Evolutionary conservation across 2,888 invertebrate species (phyloP).

Genomic region (Prenolepis imparis): DNA sequence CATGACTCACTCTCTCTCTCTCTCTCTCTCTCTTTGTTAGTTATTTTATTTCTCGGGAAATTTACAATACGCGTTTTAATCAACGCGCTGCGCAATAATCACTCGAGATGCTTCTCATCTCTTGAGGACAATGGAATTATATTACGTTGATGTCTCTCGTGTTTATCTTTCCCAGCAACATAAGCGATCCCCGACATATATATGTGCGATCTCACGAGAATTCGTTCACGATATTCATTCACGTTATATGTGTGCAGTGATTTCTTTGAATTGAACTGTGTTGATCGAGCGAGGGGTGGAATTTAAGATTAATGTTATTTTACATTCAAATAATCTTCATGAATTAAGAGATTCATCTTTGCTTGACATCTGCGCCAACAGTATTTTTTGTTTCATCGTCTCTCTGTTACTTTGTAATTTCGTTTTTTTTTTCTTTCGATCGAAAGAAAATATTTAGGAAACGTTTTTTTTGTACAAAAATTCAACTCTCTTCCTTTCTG

Average conservation of each 20-base stretch:
- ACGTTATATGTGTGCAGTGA: neutral
- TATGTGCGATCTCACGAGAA: neutral
- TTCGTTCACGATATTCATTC: neutral
- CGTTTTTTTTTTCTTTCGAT: neutral
- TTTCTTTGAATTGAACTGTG: neutral
- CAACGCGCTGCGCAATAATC: neutral
- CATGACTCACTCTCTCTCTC: neutral
- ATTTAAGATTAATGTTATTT: conserved; percentile 1
- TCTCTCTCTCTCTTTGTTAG: neutral
- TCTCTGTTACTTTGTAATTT: neutral
- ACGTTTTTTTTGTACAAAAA: neutral
- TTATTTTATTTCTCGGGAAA: neutral
- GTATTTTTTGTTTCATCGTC: neutral
- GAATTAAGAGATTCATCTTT: neutral
- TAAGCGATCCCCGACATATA: neutral
- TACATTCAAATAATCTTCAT: neutral
- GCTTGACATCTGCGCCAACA: neutral
- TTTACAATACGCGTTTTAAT: neutral
- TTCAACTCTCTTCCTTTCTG: neutral
- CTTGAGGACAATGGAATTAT: conserved; percentile 21
- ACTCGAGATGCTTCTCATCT: conserved; percentile 9
- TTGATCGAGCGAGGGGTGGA: neutral
- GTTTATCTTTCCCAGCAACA: conserved; percentile 2
- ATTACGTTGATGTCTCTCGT: neutral
- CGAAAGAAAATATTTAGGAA: conserved; percentile 19